These are phyloP conservation scores for Corythornis madagascariensis DNA, from an alignment of 2,113 vertebrate genomes.

Conservation along the genomic window DNA sequence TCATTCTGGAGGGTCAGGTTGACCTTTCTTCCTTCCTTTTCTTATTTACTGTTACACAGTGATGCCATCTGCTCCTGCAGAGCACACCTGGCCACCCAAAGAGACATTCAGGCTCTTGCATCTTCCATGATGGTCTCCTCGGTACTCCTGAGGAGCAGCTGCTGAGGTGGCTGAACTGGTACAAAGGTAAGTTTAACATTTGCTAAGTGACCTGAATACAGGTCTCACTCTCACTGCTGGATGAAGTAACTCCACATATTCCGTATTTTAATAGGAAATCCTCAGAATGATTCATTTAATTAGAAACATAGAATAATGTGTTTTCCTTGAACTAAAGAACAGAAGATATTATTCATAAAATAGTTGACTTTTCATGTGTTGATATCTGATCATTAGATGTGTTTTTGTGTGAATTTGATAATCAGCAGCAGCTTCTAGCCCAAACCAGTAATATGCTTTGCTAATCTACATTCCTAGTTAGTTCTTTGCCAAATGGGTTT, in stretches of 20 bases:
- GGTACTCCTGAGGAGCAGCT: background rate
- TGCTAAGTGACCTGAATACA: background rate
- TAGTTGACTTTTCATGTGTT: fast-evolving
- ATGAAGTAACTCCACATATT: background rate
- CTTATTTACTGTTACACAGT: background rate
- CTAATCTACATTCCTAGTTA: background rate
- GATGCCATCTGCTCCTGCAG: background rate
- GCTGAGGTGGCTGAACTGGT: background rate
- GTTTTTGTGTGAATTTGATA: background rate
- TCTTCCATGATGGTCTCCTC: background rate
- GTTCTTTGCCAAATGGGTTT: background rate
- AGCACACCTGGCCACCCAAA: background rate
- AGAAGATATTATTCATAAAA: background rate
- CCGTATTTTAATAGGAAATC: background rate
- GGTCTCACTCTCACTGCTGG: no score
- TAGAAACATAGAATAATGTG: background rate
- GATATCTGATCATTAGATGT: background rate
- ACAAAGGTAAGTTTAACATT: background rate
- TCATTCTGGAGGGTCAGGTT: background rate
- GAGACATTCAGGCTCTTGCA: background rate
- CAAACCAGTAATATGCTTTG: background rate
- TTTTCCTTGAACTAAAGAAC: background rate
- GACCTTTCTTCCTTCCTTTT: background rate
- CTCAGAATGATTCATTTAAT: background rate
- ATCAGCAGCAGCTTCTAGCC: background rate